phyloP scores from a whole-genome alignment of 2,113 vertebrate genomes.

The Peromyscus californicus region DNA sequence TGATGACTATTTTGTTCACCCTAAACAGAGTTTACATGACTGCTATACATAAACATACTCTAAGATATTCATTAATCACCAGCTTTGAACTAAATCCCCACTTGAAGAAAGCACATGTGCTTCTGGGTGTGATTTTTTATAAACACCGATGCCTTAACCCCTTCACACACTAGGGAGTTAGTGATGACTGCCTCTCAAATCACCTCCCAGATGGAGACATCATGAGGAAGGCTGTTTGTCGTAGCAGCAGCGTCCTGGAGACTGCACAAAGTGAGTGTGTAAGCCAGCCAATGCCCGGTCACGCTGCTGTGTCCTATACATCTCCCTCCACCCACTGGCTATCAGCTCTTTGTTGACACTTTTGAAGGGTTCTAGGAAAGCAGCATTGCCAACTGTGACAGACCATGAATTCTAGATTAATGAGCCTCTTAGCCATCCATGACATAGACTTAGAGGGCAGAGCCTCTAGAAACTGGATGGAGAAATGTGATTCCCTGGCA shows the following conservation, averaged over 20 bases:
- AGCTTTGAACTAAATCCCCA: constrained; percentile 75
- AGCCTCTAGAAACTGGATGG: background rate
- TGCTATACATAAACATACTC: constrained; percentile 56
- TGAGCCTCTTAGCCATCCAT: background rate
- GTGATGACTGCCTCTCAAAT: constrained; percentile 22
- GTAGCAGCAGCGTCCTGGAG: background rate
- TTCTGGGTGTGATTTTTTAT: constrained; percentile 74
- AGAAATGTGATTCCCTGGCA: background rate
- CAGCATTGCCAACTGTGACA: background rate
- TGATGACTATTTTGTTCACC: constrained; percentile 77
- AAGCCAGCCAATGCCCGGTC: background rate
- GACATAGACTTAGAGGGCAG: background rate
- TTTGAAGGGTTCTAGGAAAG: background rate
- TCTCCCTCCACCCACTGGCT: background rate
- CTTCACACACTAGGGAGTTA: constrained; percentile 9
- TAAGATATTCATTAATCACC: constrained; percentile 81
- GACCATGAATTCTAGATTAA: background rate
- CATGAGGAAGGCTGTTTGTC: background rate
- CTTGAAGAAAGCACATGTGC: constrained; percentile 61
- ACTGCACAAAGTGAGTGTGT: background rate
- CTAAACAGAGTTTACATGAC: constrained; percentile 72
- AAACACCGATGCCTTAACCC: constrained; percentile 64
- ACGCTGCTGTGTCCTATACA: rapidly evolving
- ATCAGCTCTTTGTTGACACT: background rate
- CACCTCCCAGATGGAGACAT: background rate